Conservation (phyloP, 2,113 vertebrate species). For the Coracopsis vasa region DNA sequence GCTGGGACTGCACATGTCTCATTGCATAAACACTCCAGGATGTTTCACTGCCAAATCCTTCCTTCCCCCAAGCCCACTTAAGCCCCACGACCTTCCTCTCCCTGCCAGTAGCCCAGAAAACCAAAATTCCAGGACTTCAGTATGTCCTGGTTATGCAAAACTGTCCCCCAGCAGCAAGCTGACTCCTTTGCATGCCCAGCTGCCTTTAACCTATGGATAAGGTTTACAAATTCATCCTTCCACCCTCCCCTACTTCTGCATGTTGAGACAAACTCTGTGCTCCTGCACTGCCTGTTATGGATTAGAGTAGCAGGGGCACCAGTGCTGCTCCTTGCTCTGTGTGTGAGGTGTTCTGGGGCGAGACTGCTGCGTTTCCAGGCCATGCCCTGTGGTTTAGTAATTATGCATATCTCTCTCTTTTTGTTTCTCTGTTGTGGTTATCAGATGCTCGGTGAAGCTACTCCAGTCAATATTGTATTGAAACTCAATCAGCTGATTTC, state of each 20-base stretch:
- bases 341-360: neutral
- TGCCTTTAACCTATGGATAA: neutral
- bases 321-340: neutral
- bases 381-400: neutral
- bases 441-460: slow-evolving; percentile 80
- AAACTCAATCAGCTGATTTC: slow-evolving; percentile 89
- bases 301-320: neutral
- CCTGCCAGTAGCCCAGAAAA: neutral
- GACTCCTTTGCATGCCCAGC: neutral
- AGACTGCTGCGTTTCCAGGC: neutral
- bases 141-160: neutral
- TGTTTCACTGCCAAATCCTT: neutral
- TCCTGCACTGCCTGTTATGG: neutral
- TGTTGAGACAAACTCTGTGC: neutral
- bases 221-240: neutral
- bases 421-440: neutral
- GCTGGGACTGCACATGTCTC: neutral
- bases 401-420: neutral
- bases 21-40: neutral
- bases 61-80: neutral
- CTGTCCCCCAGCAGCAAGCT: neutral
- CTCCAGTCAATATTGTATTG: slow-evolving; percentile 73
- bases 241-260: neutral
- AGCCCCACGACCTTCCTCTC: neutral
- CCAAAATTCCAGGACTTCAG: neutral